These are phyloP conservation scores for Leucoma salicis DNA, from an alignment of 2,888 invertebrate genomes.

Conservation along the genomic window DNA sequence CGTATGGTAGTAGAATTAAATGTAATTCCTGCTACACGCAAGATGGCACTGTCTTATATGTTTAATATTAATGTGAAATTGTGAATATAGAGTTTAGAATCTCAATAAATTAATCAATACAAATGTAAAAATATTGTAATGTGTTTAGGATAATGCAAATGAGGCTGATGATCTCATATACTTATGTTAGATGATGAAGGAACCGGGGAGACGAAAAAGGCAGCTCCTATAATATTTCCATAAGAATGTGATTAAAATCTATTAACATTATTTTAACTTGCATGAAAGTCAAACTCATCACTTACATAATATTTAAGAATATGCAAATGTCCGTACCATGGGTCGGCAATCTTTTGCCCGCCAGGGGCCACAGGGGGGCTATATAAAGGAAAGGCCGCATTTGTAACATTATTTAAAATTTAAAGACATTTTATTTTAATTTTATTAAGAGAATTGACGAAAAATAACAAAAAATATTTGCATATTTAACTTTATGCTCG, in stretches of 20 bases:
- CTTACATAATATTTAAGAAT: too few species aligned
- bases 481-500: too few species aligned
- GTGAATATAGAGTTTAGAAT: constrained; percentile 31
- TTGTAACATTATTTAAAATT: too few species aligned
- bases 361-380: too few species aligned
- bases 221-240: not conserved
- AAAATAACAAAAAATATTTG: too few species aligned
- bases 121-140: constrained; percentile 10
- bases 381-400: too few species aligned
- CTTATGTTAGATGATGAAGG: not conserved
- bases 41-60: not conserved
- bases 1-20: not conserved
- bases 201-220: not conserved
- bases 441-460: too few species aligned
- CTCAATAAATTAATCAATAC: constrained; percentile 21
- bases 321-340: too few species aligned
- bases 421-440: too few species aligned
- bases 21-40: not conserved
- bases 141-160: not conserved
- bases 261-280: too few species aligned
- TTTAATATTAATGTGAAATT: constrained; percentile 4
- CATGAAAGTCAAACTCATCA: too few species aligned
- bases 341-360: too few species aligned
- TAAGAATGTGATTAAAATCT: not conserved
- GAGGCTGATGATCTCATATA: constrained; percentile 1